Conservation (phyloP, 2,888 invertebrate genomes). For the Conops quadrifasciatus region DNA sequence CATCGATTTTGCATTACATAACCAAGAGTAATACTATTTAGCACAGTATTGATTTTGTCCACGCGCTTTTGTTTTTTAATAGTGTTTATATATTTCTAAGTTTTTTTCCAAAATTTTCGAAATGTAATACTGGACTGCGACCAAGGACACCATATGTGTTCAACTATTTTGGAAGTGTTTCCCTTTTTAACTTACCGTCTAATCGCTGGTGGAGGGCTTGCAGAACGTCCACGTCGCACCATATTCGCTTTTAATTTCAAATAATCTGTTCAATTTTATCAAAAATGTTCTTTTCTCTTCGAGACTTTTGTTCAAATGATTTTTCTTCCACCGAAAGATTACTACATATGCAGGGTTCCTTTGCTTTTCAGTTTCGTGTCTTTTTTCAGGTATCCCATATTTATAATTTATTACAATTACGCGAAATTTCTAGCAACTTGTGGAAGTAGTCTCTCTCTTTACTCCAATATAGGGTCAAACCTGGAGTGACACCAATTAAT, state of each 20-base stretch:
- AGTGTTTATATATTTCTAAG: neutral
- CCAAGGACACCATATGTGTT: too few species aligned
- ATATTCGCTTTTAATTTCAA: constrained; percentile 64
- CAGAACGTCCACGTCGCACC: constrained; percentile 80
- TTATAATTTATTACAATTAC: constrained; percentile 34
- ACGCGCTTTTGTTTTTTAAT: neutral
- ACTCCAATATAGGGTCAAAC: too few species aligned
- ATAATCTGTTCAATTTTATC: constrained; percentile 3
- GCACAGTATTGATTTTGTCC: too few species aligned
- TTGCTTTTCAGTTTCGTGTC: constrained; percentile 32
- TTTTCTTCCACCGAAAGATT: neutral
- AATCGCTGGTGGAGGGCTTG: constrained; percentile 74
- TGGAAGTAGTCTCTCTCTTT: too few species aligned
- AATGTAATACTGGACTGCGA: too few species aligned
- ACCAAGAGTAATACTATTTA: too few species aligned
- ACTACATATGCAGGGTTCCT: neutral
- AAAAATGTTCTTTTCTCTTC: constrained; percentile 15
- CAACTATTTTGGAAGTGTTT: neutral
- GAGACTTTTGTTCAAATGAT: constrained; percentile 27
- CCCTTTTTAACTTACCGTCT: constrained; percentile 68
- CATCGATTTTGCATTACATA: too few species aligned
- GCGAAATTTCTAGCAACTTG: constrained; percentile 30
- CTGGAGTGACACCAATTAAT: too few species aligned
- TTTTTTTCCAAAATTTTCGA: neutral
- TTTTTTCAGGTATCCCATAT: constrained; percentile 32